Conservation (phyloP, 1,140 invertebrate species). For the Heliothis subflexa region DNA sequence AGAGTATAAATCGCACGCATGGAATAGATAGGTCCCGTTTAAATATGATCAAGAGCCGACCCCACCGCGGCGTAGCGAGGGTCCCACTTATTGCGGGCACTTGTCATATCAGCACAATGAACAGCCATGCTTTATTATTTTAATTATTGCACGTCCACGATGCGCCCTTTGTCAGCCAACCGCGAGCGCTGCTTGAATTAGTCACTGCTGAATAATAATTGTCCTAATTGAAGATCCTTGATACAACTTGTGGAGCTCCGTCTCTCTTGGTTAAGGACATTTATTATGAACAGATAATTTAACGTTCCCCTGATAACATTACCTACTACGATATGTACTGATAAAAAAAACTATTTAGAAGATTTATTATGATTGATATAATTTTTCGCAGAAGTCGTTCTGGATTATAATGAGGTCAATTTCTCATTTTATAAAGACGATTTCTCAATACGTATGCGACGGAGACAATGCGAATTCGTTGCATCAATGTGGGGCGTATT, state of each 20-base stretch:
- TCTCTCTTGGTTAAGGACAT: slow-evolving; percentile 20
- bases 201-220: slow-evolving; percentile 65
- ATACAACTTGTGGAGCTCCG: slow-evolving; percentile 41
- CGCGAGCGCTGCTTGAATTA: slow-evolving; percentile 68
- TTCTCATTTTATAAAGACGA: slow-evolving; percentile 42
- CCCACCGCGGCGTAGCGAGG: slow-evolving; percentile 59
- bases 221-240: slow-evolving; percentile 70
- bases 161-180: slow-evolving; percentile 74
- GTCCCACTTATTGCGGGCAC: slow-evolving; percentile 80
- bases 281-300: not conserved
- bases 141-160: slow-evolving; percentile 81
- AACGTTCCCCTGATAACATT: not conserved
- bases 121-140: slow-evolving; percentile 83
- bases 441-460: slow-evolving; percentile 46
- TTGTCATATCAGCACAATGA: slow-evolving; percentile 82
- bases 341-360: slow-evolving; percentile 1
- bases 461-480: slow-evolving; percentile 55
- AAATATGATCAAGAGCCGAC: slow-evolving; percentile 50
- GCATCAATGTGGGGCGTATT: slow-evolving; percentile 57
- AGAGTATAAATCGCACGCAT: slow-evolving; percentile 36
- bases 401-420: slow-evolving; percentile 33
- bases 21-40: slow-evolving; percentile 49
- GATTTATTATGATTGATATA: slow-evolving; percentile 1
- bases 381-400: slow-evolving; percentile 11
- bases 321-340: not conserved